Evolutionary conservation across 2,797 vertebrate species (phyloP), one percentile per base, ranked within the genome.

Genomic region (Catamblyrhynchus diadema): DNA sequence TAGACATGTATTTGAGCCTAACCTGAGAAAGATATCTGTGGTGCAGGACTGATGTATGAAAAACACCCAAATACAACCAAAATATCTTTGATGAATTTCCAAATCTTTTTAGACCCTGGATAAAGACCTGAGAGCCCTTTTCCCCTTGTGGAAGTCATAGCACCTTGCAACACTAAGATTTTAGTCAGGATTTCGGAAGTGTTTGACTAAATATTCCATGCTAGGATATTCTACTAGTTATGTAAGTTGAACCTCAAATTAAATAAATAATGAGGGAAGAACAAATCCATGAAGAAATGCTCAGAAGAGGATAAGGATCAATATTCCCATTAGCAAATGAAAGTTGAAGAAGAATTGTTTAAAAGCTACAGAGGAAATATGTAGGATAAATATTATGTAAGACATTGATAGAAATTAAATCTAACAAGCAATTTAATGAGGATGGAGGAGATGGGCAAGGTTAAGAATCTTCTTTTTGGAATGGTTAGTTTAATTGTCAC

Each of bases 271-370:
- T 12, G 9, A 66, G 25, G 3, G 48, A 91, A 90, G 45, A 90
- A 60, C 24, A 88, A 80, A 44, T 77, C 42, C 45, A 47, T 57
- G 20, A 75, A 84, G 54, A 56, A 61, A 54, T 67, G n/a, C 61
- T 89, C 1, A 0, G 45, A 80, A 82, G 41, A 85, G 14, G 51
- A 73, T 27, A 59, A 81, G 17, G 42, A 85, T 93, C 71, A 77
- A 80, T 86, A 95, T 77, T 81, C 24, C 60, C 64, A 89, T 95
- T 93, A 95, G 45, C n/a, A 94, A 94, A 80, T 47, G 64, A 82
- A 20, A 14, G 13, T 9, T 95, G 75, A 94, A 91, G 70, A 86
- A 78, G 24, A 78, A 85, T 51, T 70, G 1, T 61, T 88, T 82
- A 74, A 57, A 82, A 91, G 64, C 30, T 74, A 50, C 6, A 51